Conservation (phyloP, 2,888 invertebrate species). For the Eulithis prunata region DNA sequence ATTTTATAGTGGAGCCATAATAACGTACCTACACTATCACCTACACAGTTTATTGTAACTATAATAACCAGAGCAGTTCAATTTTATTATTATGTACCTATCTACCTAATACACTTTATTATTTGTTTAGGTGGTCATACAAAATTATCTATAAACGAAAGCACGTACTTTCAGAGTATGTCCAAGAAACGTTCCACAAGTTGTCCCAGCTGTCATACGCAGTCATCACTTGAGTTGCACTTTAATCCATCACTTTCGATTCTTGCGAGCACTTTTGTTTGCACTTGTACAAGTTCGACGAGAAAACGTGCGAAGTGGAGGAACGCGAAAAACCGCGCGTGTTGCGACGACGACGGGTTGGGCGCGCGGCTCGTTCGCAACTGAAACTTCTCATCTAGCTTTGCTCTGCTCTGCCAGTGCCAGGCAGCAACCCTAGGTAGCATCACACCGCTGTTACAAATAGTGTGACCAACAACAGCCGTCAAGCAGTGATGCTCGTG, state of each 20-base stretch:
- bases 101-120: too few relatives aligned
- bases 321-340: constrained; percentile 2
- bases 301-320: constrained; percentile 1
- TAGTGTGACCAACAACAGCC: too few relatives aligned
- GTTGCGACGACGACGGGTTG: constrained; percentile 14
- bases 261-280: constrained; percentile 10
- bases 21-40: too few relatives aligned
- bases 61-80: too few relatives aligned
- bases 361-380: constrained; percentile 18
- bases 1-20: not conserved
- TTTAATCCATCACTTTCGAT: constrained; percentile 23
- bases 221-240: constrained; percentile 28
- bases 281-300: constrained; percentile 12
- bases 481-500: too few relatives aligned
- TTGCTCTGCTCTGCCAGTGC: not conserved
- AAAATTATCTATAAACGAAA: too few relatives aligned
- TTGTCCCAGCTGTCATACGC: constrained; percentile 41
- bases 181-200: constrained; percentile 44
- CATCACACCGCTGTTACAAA: too few relatives aligned
- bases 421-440: not conserved
- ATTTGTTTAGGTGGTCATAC: too few relatives aligned
- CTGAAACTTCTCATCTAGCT: constrained; percentile 19
- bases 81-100: too few relatives aligned
- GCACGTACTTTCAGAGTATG: constrained; percentile 34
- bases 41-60: too few relatives aligned